Evolutionary conservation across 2,888 invertebrate genomes (phyloP).

Genomic region (Chorisops tibialis): DNA sequence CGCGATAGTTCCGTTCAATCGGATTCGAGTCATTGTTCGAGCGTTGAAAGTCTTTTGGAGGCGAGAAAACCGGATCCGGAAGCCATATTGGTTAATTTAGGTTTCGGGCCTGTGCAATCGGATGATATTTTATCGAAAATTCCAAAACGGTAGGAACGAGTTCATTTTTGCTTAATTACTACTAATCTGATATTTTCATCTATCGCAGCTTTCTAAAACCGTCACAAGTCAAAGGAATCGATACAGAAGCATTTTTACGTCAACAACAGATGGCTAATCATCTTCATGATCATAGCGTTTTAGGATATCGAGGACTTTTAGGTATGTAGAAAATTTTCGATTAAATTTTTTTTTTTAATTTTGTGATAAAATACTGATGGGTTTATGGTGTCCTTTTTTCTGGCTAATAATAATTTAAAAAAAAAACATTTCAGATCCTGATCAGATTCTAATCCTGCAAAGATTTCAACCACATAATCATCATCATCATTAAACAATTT

Average conservation of each 20-base stretch:
- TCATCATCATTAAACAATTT: slow-evolving; percentile 25
- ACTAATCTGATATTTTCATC: neutral
- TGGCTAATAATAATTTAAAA: slow-evolving; percentile 9
- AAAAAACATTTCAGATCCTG: slow-evolving; percentile 33
- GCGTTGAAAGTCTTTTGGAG: slow-evolving; percentile 78
- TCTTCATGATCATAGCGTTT: slow-evolving; percentile 70
- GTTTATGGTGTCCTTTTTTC: too few relatives aligned
- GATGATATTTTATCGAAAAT: slow-evolving; percentile 72
- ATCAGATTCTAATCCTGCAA: slow-evolving; percentile 36
- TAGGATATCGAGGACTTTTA: slow-evolving; percentile 74
- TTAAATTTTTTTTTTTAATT: neutral
- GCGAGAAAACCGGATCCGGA: slow-evolving; percentile 85
- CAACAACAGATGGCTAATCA: slow-evolving; percentile 70
- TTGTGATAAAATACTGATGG: too few relatives aligned
- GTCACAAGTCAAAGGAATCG: slow-evolving; percentile 72
- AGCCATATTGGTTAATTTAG: slow-evolving; percentile 75
- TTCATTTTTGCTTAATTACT: neutral
- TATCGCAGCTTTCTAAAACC: slow-evolving; percentile 67
- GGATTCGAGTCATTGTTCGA: slow-evolving; percentile 66
- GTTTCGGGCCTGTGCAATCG: slow-evolving; percentile 71
- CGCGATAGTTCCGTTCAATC: slow-evolving; percentile 50
- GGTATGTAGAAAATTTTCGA: slow-evolving; percentile 51
- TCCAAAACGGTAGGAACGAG: slow-evolving; percentile 56
- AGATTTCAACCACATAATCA: slow-evolving; percentile 35
- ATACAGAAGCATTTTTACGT: slow-evolving; percentile 70